Evolutionary conservation across 2,113 vertebrate species (phyloP).

Genomic region (Neoarius graeffei): DNA sequence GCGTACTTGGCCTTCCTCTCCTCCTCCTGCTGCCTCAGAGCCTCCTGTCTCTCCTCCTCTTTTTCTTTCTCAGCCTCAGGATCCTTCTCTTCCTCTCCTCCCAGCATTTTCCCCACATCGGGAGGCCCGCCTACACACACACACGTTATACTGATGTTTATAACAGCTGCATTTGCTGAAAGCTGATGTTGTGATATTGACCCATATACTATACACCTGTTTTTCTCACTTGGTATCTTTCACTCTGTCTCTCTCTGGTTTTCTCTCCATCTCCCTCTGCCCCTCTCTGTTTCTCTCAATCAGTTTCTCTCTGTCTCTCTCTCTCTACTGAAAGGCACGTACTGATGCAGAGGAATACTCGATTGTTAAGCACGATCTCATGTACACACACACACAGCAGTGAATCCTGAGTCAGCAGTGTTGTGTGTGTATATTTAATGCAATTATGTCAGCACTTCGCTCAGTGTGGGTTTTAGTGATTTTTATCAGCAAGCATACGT

Average conservation of each 20-base stretch:
- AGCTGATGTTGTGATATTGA: not conserved
- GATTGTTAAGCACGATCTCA: not conserved
- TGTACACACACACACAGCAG: not conserved
- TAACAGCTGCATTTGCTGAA: not conserved
- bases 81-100: conserved; percentile 95
- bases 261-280: not conserved
- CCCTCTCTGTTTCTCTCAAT: not conserved
- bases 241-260: not conserved
- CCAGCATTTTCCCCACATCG: conserved; percentile 98
- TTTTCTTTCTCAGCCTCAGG: conserved; percentile 92
- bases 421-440: not conserved
- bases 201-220: not conserved
- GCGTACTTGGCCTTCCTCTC: conserved; percentile 96
- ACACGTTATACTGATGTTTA: not conserved
- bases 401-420: not conserved
- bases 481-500: not conserved
- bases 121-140: conserved; percentile 79
- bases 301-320: not conserved
- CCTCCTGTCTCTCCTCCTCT: conserved; percentile 95
- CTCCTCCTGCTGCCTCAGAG: conserved; percentile 94
- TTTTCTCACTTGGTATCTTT: no score
- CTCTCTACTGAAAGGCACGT: not conserved
- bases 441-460: not conserved
- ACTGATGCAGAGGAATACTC: not conserved
- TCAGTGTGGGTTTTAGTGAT: not conserved